Base-by-base conservation (phyloP, 2,797 vertebrate genomes). In the Synanceia verrucosa region DNA sequence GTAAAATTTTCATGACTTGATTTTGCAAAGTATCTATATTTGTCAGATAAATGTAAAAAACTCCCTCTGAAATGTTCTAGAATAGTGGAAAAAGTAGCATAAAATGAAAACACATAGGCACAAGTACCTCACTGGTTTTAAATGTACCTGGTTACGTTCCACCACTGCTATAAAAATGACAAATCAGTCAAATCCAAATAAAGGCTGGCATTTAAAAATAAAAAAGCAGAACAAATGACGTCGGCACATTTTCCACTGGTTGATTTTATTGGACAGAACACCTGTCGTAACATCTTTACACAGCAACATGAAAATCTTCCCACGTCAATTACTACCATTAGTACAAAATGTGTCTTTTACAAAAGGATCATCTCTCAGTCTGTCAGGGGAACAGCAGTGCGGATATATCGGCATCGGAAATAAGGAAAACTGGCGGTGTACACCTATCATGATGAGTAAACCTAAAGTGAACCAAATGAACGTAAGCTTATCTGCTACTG, bases 301-400 rank as follows among this genome's bases (percentile, higher is more conserved):
- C 79, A 85, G 87, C 81, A 82, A 88, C 87, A 89, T 83, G 65
- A 76, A 80, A 85, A 86, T 76, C 63, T 50, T 68, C 72, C 70
- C 70, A 81, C 72, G 81, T 86, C 79, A 82, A 43, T 86, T 77
- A 86, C 85, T 82, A 87, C 72, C 78, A 88, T 91, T 91, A 91
- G 89, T 93, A 93, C 81, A 94, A 94, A 94, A 94, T 87, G 83
- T 78, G 67, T 89, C 70, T 88, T 85, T 87, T 89, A 92, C 75
- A 92, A 92, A 93, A 91, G 80, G 72, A 80, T 66, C 64, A 81
- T 52, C 52, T 58, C 76, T 71, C 78, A 64, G 51, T 76, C 74
- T 67, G 79, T 79, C 56, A 63, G 73, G 55, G 78, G 18, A 80
- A 88, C 47, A 92, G 83, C 79, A 91, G 80, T 85, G 84, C 75